Percentiles rank a stretch among this genome's conserved stretches.
phyloP scores from a whole-genome alignment of 1,140 invertebrate species.

The Rhopalosiphum maidis region DNA sequence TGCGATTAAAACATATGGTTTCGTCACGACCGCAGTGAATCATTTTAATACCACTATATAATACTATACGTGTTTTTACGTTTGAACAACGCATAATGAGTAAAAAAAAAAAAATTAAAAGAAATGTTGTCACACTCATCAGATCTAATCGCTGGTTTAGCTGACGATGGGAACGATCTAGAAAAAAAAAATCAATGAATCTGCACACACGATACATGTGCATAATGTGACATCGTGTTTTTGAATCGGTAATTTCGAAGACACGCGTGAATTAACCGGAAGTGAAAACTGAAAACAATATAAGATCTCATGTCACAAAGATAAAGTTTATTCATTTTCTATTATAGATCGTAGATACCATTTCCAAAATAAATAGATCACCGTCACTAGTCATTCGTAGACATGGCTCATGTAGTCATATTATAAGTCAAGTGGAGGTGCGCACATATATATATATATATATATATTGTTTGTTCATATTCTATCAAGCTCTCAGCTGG shows the following conservation, averaged over 20 bases:
- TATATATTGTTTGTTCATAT: slow-evolving; percentile 15
- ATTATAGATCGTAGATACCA: neutral
- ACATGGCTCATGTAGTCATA: neutral
- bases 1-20: neutral
- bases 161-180: neutral
- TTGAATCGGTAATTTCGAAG: neutral
- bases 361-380: neutral
- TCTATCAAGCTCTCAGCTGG: neutral
- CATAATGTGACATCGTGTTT: neutral
- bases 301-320: neutral
- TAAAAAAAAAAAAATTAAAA: neutral
- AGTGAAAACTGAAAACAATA: neutral
- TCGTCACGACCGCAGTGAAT: neutral
- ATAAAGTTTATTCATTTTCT: neutral
- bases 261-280: neutral
- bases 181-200: neutral
- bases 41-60: neutral
- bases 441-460: neutral
- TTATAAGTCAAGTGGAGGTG: neutral
- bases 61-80: neutral
- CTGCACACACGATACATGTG: neutral
- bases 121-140: neutral
- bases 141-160: neutral
- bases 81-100: neutral
- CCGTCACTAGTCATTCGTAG: neutral